Evolutionary conservation across 1,140 invertebrate genomes (phyloP), one percentile per base, ranked within the genome.

Genomic region (Platorchestia sp.): DNA sequence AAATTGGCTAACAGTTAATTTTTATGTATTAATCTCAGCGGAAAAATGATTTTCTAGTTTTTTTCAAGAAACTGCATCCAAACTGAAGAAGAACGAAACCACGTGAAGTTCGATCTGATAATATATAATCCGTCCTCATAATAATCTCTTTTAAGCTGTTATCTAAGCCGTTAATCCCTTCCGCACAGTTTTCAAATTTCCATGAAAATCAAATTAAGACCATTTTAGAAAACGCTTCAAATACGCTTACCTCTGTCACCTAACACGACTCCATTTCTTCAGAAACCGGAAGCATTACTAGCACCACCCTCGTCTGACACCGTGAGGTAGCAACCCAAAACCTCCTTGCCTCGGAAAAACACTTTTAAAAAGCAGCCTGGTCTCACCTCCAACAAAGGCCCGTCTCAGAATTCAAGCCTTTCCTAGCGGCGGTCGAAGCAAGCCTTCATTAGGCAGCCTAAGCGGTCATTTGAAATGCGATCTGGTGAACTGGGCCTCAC

Each of bases 381-480:
- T 45, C 43, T 93, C 43, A 44, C 45, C 43, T 93, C 41, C 0
- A 93, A 93, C 91, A 93, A 93, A 93, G 40, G 44, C 43, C 14
- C 91, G 91, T 42, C 43, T 93, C 91, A 44, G 47, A 93, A 93
- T 93, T 47, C 91, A 93, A 93, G 41, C 91, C 91, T 93, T 93
- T 45, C 91, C 86, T 87, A 27, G 89, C 36, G 7, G 41, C 42
- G 89, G 89, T 45, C 41, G 43, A 10, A 44, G 91, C 91, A 89
- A 43, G 45, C 43, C 45, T 93, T 93, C 91, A 93, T 93, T 93
- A 93, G 5, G 91, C 6, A 22, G 91, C 40, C 41, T 93, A 93
- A 93, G 91, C 45, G 91, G 91, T 93, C 91, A 93, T 93, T 93
- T 93, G 91, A 45, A 93, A 93, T 42, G 91, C 7, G 91, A 93